Base-by-base conservation (phyloP, 1,140 invertebrate genomes). In the Diabrotica undecimpunctata region DNA sequence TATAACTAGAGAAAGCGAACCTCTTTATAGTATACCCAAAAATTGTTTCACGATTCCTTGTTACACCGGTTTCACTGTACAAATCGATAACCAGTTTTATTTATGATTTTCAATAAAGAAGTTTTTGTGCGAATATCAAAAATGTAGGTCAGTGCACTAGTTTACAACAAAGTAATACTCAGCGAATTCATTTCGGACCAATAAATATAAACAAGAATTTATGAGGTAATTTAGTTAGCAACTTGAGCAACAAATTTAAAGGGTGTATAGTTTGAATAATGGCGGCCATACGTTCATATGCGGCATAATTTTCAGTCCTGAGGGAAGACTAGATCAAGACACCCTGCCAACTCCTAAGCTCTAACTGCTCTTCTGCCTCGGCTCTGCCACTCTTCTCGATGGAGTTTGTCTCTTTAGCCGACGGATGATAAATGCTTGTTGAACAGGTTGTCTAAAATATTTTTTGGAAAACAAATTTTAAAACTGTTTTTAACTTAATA, bases 201-300 rank as follows among this genome's bases (percentile, higher is more conserved):
- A 68, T 68, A 68, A 68, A 66, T 68, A 66, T 65, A 68, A 68
- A 68, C 67, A 68, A 66, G 67, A 60, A 68, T 68, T 68, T 68
- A 68, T 61, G 67, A 66, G 62, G 54, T 68, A 68, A 68, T 68
- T 66, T 68, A 68, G 67, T 68, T 68, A 68, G 61, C 60, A 68
- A 68, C 67, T 68, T 68, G 67, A 62, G 67, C 64, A 68, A 68
- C 67, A 68, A 68, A 68, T 68, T 68, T 68, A 68, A 68, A 68
- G 67, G 67, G 67, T n/a, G 55, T 66, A 68, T 68, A 66, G 64
- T 68, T 68, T 68, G 67, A 68, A 68, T 68, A 68, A 68, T 68
- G 67, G 67, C 57, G 64, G 55, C 67, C 56, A 65, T 68, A 68
- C 61, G 67, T 68, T 68, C 67, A 68, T 68, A 68, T 68, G 61